phyloP scores from a whole-genome alignment of 2,797 vertebrate species.

The Tragopan temminckii region DNA sequence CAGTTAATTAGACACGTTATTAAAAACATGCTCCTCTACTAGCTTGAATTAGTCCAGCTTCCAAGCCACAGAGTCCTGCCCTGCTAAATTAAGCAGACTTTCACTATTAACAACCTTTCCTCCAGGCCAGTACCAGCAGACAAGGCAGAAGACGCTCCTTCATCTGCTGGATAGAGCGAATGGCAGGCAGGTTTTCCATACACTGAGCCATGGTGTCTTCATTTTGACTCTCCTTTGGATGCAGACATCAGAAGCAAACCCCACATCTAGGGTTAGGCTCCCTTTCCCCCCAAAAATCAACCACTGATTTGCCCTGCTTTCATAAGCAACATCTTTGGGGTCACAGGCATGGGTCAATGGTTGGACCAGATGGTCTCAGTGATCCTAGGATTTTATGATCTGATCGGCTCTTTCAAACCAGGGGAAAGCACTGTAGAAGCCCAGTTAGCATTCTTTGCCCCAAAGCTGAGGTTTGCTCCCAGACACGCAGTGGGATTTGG shows the following conservation, averaged over 20 bases:
- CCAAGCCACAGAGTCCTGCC: constrained; percentile 47
- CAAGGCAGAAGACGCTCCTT: not conserved
- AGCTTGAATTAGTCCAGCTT: constrained; percentile 3
- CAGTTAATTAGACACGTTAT: constrained; percentile 51
- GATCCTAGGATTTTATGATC: not conserved
- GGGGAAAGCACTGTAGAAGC: not conserved
- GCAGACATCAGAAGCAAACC: not conserved
- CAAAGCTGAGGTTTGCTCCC: not conserved
- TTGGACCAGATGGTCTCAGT: no score
- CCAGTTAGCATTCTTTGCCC: not conserved
- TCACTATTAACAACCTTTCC: not conserved
- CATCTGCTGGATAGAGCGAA: not conserved
- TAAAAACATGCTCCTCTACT: constrained; percentile 55
- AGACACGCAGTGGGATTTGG: rapidly evolving
- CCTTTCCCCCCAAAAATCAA: not conserved
- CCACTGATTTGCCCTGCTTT: not conserved
- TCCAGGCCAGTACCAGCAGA: not conserved
- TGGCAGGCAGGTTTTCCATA: not conserved
- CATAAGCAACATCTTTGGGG: no score
- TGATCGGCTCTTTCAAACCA: not conserved
- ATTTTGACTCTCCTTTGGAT: not conserved
- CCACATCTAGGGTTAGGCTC: not conserved
- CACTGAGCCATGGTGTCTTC: not conserved
- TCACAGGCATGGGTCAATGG: no score
- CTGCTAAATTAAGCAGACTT: constrained; percentile 51